Evolutionary conservation across 2,797 vertebrate species (phyloP).

Genomic region (Novumbra hubbsi): DNA sequence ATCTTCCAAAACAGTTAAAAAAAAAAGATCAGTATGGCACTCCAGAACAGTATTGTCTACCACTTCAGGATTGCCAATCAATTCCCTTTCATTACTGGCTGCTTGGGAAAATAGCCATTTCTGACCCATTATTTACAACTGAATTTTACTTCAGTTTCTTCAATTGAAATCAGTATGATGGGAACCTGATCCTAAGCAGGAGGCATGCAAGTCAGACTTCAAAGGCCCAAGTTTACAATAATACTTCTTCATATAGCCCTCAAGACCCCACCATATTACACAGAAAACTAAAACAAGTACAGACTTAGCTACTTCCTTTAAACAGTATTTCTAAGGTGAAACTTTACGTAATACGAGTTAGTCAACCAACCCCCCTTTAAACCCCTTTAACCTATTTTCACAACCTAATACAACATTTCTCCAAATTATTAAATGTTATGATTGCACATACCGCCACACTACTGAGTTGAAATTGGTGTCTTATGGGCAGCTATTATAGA

Average conservation of each 20-base stretch:
- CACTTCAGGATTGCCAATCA: too few relatives aligned
- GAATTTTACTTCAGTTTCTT: constrained; percentile 13
- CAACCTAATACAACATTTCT: too few relatives aligned
- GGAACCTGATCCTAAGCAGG: constrained; percentile 18
- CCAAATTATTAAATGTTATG: too few relatives aligned
- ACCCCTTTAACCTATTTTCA: too few relatives aligned
- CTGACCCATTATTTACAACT: constrained; percentile 25
- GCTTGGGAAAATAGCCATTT: constrained; percentile 1
- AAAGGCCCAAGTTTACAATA: constrained; percentile 10
- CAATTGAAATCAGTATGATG: constrained; percentile 17
- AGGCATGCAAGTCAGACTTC: constrained; percentile 7
- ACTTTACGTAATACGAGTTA: constrained; percentile 11
- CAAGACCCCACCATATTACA: constrained; percentile 40
- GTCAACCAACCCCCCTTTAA: too few relatives aligned
- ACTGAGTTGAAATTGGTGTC: too few relatives aligned
- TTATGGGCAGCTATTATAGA: too few relatives aligned
- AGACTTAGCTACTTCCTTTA: constrained; percentile 20
- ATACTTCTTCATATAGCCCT: constrained; percentile 24
- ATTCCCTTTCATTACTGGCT: too few relatives aligned
- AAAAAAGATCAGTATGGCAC: too few relatives aligned
- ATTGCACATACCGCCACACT: too few relatives aligned
- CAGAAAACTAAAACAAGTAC: constrained; percentile 29
- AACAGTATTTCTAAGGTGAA: constrained; percentile 23
- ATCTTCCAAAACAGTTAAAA: too few relatives aligned
- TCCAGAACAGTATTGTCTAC: too few relatives aligned